A percentile compares a stretch with the other conserved stretches of the same genome.
Evolutionary conservation across 2,888 invertebrate genomes (phyloP).

Genomic region (Julus scandinavius): DNA sequence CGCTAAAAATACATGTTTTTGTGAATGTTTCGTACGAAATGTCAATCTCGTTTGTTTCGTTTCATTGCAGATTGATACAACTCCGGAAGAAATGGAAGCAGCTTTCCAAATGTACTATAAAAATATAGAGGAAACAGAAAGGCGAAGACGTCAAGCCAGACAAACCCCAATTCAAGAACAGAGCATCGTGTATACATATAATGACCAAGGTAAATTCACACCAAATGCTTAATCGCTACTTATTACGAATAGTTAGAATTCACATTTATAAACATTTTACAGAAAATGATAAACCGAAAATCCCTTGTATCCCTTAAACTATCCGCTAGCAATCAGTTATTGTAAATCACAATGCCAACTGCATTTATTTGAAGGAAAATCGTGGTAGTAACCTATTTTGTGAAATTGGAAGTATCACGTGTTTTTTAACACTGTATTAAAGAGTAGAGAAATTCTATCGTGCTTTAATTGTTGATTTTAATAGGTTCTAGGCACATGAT

Average conservation of each 20-base stretch:
- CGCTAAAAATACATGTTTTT: background rate
- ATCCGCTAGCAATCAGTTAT: too few relatives aligned
- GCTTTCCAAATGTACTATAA: slow-evolving; percentile 11
- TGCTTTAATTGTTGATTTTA: too few relatives aligned
- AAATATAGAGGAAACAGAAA: slow-evolving; percentile 12
- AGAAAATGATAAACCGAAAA: too few relatives aligned
- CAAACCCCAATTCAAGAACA: background rate
- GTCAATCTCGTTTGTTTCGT: slow-evolving; percentile 9
- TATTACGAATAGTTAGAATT: background rate
- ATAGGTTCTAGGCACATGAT: too few relatives aligned
- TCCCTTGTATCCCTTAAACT: too few relatives aligned
- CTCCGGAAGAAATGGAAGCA: background rate
- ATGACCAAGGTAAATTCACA: slow-evolving; percentile 21
- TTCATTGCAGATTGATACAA: background rate
- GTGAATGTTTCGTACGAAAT: slow-evolving; percentile 7
- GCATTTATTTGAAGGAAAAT: too few relatives aligned
- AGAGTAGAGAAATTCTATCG: too few relatives aligned
- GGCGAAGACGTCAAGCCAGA: background rate
- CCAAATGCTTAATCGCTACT: background rate
- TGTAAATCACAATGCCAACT: too few relatives aligned
- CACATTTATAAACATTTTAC: too few relatives aligned
- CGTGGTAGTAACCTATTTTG: too few relatives aligned
- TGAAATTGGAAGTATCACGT: too few relatives aligned
- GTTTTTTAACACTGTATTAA: too few relatives aligned
- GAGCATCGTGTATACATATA: slow-evolving; percentile 27